Evolutionary conservation across 1,140 invertebrate genomes (phyloP), one percentile per base, ranked within the genome.

Genomic region (Neodiprion pinetum): DNA sequence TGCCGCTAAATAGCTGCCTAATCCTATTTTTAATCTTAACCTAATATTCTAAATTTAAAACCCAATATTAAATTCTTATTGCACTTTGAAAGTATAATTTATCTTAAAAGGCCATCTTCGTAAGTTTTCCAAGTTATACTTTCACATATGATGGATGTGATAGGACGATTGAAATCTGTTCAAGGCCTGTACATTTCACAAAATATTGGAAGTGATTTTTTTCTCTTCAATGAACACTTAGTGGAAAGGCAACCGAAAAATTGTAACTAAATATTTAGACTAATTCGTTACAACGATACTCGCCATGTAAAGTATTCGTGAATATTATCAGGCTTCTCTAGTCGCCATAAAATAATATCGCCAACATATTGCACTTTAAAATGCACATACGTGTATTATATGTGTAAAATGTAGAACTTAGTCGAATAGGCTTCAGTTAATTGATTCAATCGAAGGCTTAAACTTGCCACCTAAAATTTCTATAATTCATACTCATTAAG

Each of bases 61-160:
- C 48, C 66, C 40, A 28, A 23, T 75, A 78, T 75, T 48, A 48
- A 81, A 80, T 74, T 79, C 76, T 80, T 83, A 83, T 84, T 83
- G 82, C 81, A 83, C 82, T 77, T 79, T 83, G 78, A 79, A 74
- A 69, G n/a, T 69, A 74, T 53, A 61, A n/a, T 69, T 23, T 47
- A 12, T 40, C 28, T 40, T 40, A 40, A 40, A 40, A 40, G 28
- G 28, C 28, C 28, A 40, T 14, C n/a, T 61, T 61, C 53, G n/a
- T 61, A 14, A 14, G 11, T 61, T 61, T 61, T 14, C n/a, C 53
- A 61, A 61, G n/a, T 9, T 12, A 61, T 61, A 14, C 9, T 61
- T 40, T 5, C 28, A 40, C 5, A 5, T 40, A 40, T 40, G 28
- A 40, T 40, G 28, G 28, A 40, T 40, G 28, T 40, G 5, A 40